Evolutionary conservation across 1,140 invertebrate species (phyloP).

Genomic region (Zaprionus ornatus): DNA sequence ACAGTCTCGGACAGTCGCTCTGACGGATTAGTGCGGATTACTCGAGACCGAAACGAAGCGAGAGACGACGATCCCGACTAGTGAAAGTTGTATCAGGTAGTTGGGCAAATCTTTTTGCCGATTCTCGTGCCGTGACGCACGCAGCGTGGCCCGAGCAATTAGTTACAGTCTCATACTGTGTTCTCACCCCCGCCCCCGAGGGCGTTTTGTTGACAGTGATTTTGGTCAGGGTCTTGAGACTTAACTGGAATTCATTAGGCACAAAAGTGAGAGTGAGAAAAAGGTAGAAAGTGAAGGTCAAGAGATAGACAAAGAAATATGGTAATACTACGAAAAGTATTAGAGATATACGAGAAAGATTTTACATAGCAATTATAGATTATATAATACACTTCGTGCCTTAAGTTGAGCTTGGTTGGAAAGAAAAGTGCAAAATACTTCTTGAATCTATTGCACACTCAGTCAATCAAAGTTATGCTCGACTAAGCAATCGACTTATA

Average conservation of each 20-base stretch:
- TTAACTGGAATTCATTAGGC: neutral
- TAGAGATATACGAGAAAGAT: neutral
- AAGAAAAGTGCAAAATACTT: neutral
- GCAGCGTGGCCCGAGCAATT: conserved; percentile 29
- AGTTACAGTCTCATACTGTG: neutral
- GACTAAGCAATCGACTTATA: neutral
- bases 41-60: neutral
- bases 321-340: neutral
- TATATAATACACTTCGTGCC: neutral
- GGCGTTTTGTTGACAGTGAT: conserved; percentile 39
- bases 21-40: conserved; percentile 74
- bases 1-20: conserved; percentile 8
- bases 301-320: neutral
- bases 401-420: neutral
- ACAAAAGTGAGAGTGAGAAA: conserved; percentile 34
- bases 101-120: conserved; percentile 25
- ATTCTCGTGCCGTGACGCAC: conserved; percentile 37
- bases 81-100: conserved; percentile 69
- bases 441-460: neutral
- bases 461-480: neutral
- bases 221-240: conserved; percentile 6
- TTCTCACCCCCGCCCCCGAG: neutral
- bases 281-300: conserved; percentile 6
- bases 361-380: neutral
- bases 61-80: neutral